Evolutionary conservation across 2,797 vertebrate genomes (phyloP), one percentile per base, ranked within the genome.

Genomic region (Arctocebus calabarensis): DNA sequence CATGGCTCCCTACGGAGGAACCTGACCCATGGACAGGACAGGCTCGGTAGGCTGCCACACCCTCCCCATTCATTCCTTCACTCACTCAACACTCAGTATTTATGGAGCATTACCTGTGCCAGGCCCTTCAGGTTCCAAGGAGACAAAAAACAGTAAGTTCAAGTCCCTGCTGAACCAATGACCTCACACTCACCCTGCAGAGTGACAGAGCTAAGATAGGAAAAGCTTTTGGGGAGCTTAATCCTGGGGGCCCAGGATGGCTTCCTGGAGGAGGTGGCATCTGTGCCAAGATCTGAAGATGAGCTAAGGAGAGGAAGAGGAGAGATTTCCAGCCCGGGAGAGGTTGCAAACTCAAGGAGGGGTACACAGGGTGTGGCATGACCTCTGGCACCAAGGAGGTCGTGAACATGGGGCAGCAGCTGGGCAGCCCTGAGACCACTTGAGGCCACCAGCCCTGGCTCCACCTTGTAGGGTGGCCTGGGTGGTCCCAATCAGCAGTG

Each of bases 1-100:
- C 4, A 2, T 13, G 25, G 59, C 32, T 22, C 79, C 17, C 2
- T 17, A 17, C 34, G 68, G 74, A 70, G 71, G 52, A 48, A 8
- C 43, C 13, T 6, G 52, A 19, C 23, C 48, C 55, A 52, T 11
- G 70, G 62, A 17, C 70, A 19, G 64, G 34, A 27, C 74, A 14
- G 62, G 16, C 89, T 59, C 70, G 19, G 19, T 12, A 3, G 48
- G 27, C 34, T 23, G 27, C 45, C 6, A 0, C 1, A 14, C 20
- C 20, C 14, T 62, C n/a, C 29, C 20, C 3, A 1, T 1, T 14
- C 6, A 29, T 22, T 32, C 16, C 2, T 22, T 32, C n/a, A 1
- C 9, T 86, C 68, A 27, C 23, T 90, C 37, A 43, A 3, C 87
- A 96, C 96, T 96, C 97, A 93, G 81, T 92, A 23, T 61, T 95